Evolutionary conservation across 2,797 vertebrate species (phyloP).

Genomic region (Pangasius djambal): DNA sequence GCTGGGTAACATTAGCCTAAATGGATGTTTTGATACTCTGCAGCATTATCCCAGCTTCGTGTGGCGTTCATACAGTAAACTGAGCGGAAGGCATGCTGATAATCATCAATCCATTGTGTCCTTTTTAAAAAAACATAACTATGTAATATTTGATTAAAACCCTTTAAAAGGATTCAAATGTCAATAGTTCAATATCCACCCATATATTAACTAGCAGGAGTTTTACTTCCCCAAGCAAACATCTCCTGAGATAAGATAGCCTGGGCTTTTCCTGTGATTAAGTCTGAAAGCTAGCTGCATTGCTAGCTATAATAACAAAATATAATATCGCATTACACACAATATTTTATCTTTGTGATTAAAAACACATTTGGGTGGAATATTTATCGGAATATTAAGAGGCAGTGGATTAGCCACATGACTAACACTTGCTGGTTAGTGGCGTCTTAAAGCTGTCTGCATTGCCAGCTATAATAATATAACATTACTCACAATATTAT

Average conservation of each 20-base stretch:
- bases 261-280: background rate
- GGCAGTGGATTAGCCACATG: background rate
- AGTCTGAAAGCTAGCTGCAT: background rate
- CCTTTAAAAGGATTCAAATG: background rate
- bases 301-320: background rate
- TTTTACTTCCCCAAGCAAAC: background rate
- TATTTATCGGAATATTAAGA: background rate
- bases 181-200: background rate
- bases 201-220: background rate
- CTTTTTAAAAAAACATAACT: background rate
- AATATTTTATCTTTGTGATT: background rate
- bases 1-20: background rate
- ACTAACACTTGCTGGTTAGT: background rate
- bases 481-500: background rate
- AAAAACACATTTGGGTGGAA: background rate
- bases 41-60: constrained; percentile 10
- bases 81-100: background rate
- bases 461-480: background rate
- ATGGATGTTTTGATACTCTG: constrained; percentile 9
- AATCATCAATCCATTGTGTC: background rate
- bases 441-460: no score
- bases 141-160: background rate
- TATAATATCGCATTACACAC: background rate
- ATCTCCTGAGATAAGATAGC: background rate
- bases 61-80: background rate